These are phyloP conservation scores for Pherbina coryleti DNA, from an alignment of 2,888 invertebrate genomes.

Conservation along the genomic window DNA sequence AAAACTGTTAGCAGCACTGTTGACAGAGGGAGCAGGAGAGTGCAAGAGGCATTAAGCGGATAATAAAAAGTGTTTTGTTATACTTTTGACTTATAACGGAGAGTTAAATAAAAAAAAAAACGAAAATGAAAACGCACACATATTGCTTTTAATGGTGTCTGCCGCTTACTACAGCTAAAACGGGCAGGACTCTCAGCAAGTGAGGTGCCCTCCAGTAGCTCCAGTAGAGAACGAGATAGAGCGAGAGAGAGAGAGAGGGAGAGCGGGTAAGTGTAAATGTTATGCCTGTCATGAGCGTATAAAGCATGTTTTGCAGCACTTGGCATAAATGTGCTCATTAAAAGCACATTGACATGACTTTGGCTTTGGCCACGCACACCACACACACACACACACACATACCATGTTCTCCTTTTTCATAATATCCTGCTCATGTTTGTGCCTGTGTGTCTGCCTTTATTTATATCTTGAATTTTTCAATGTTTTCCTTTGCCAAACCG, in stretches of 20 bases:
- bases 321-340: slow-evolving; percentile 57
- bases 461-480: slow-evolving; percentile 8
- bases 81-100: background rate
- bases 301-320: slow-evolving; percentile 48
- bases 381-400: background rate
- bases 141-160: background rate
- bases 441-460: background rate
- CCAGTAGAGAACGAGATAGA: too few relatives aligned
- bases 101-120: background rate
- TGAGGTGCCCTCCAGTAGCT: background rate
- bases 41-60: too few relatives aligned
- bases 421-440: background rate
- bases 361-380: slow-evolving; percentile 30
- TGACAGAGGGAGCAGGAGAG: background rate
- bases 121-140: background rate
- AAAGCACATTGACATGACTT: slow-evolving; percentile 55
- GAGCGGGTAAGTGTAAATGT: background rate
- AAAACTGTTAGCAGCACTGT: background rate
- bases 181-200: background rate
- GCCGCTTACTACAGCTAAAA: background rate
- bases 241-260: background rate
- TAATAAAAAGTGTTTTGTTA: background rate
- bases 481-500: background rate
- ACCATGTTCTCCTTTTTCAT: background rate
- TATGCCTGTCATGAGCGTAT: background rate